Conservation (phyloP, 2,888 invertebrate genomes). For the Philonicus albiceps region DNA sequence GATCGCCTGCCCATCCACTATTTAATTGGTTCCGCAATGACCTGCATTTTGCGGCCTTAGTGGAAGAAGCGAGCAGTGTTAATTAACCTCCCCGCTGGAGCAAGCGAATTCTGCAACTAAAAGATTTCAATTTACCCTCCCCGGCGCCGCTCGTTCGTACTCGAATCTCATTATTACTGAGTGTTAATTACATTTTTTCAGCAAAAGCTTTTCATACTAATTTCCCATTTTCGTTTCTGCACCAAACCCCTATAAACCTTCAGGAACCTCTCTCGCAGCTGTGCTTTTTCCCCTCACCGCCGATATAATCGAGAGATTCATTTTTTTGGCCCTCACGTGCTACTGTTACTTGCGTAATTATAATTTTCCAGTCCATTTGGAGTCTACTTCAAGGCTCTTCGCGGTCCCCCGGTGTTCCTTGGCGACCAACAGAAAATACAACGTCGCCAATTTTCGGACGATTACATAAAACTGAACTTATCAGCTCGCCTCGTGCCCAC, state of each 20-base stretch:
- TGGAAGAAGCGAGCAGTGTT: neutral
- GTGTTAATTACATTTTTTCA: conserved; percentile 37
- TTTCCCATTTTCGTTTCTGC: neutral
- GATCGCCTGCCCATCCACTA: neutral
- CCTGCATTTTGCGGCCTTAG: neutral
- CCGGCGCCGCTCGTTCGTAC: neutral
- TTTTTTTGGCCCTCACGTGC: conserved; percentile 8
- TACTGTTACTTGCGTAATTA: conserved; percentile 33
- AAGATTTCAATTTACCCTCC: conserved; percentile 26
- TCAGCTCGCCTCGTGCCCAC: neutral
- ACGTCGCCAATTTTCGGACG: neutral
- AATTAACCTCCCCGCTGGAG: conserved; percentile 23
- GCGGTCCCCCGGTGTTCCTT: neutral
- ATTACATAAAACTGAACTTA: neutral
- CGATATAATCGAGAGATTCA: neutral
- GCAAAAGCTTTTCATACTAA: conserved; percentile 9
- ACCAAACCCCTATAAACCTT: neutral
- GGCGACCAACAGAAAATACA: neutral
- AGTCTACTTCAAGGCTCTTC: neutral
- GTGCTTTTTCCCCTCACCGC: neutral
- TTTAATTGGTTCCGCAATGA: conserved; percentile 22
- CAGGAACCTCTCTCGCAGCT: neutral
- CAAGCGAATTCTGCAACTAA: conserved; percentile 1
- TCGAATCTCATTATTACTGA: neutral
- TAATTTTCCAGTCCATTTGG: conserved; percentile 27